phyloP scores from a whole-genome alignment of 2,888 invertebrate genomes.

The Neuroscelio doddi region DNA sequence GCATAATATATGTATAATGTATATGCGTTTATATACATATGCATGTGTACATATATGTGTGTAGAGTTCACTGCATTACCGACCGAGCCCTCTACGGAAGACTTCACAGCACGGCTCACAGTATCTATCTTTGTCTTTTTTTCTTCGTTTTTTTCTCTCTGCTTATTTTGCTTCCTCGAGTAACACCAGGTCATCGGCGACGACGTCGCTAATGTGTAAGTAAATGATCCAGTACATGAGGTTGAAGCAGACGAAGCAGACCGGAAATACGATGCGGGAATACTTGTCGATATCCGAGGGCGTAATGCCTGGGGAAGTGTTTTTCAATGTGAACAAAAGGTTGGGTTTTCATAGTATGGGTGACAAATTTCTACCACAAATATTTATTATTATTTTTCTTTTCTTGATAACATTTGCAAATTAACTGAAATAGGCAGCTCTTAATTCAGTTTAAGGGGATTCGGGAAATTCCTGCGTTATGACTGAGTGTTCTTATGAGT shows the following conservation, averaged over 20 bases:
- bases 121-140: conserved; percentile 21
- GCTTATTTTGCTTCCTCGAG: conserved; percentile 68
- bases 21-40: background rate
- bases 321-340: too few relatives aligned
- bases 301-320: conserved; percentile 80
- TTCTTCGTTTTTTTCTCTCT: conserved; percentile 27
- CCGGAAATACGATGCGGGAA: conserved; percentile 97
- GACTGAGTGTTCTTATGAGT: too few relatives aligned
- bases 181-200: conserved; percentile 91
- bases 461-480: too few relatives aligned
- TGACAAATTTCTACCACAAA: too few relatives aligned
- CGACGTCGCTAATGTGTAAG: conserved; percentile 95
- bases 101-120: conserved; percentile 55
- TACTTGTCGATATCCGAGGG: conserved; percentile 99
- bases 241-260: conserved; percentile 99
- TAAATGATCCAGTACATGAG: conserved; percentile 99
- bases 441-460: too few relatives aligned
- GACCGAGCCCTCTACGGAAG: background rate
- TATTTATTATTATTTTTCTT: too few relatives aligned
- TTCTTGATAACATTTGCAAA: too few relatives aligned
- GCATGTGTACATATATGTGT: background rate
- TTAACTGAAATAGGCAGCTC: too few relatives aligned
- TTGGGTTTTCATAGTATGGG: too few relatives aligned
- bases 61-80: too few relatives aligned
- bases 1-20: background rate